Conservation (phyloP, 2,797 vertebrate genomes). For the Danionella dracula region DNA sequence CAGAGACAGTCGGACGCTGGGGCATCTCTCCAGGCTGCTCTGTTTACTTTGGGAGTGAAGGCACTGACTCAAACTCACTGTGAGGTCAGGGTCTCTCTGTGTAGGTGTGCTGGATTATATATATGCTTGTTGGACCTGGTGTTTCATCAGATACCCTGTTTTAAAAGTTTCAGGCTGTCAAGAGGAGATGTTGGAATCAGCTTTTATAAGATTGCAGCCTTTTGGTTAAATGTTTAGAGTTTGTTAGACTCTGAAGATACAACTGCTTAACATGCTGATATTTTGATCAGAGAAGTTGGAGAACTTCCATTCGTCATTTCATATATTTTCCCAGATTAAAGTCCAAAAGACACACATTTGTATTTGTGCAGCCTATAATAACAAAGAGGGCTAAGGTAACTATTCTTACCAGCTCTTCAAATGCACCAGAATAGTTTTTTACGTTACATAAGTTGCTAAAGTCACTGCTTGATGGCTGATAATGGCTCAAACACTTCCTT, state of each 20-base stretch:
- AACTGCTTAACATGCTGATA: too few relatives aligned
- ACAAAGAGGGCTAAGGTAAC: too few relatives aligned
- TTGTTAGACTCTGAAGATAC: background rate
- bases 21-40: constrained; percentile 8
- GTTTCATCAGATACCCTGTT: constrained; percentile 17
- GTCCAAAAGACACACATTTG: too few relatives aligned
- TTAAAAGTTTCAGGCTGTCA: background rate
- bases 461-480: too few relatives aligned
- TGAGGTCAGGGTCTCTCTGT: constrained; percentile 37
- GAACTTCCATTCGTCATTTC: too few relatives aligned
- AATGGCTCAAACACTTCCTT: too few relatives aligned
- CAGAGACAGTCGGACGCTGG: constrained; percentile 20
- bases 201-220: too few relatives aligned
- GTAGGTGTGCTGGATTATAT: constrained; percentile 19
- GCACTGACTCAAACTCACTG: constrained; percentile 23
- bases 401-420: too few relatives aligned
- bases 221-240: background rate
- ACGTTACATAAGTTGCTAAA: too few relatives aligned
- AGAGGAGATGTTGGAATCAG: background rate
- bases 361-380: too few relatives aligned
- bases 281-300: background rate
- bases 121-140: constrained; percentile 7
- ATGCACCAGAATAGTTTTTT: too few relatives aligned
- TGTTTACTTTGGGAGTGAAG: constrained; percentile 39
- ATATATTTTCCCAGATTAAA: too few relatives aligned